Conservation (phyloP, 2,797 vertebrate genomes). For the Vultur gryphus region DNA sequence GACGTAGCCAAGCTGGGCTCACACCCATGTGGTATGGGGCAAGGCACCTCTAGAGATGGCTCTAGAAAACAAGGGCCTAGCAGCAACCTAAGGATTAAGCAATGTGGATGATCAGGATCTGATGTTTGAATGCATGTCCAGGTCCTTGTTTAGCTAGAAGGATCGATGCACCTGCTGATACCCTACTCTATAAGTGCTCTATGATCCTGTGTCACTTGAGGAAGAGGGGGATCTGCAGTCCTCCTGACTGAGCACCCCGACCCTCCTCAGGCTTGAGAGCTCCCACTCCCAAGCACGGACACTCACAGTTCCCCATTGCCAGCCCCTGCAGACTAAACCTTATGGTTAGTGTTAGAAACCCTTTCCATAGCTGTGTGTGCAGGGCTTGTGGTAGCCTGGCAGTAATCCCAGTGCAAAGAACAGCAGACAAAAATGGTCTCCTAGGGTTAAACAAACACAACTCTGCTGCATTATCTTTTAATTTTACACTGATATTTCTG, state of each 20-base stretch:
- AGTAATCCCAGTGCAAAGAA: neutral
- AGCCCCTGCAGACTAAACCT: neutral
- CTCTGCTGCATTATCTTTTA: neutral
- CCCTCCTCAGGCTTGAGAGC: rapidly evolving
- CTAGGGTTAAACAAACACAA: neutral
- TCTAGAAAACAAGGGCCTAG: neutral
- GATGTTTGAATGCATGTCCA: neutral
- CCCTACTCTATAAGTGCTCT: neutral
- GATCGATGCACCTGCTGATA: neutral
- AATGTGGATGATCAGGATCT: neutral
- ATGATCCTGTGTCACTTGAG: neutral
- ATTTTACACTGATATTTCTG: neutral
- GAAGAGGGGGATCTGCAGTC: neutral
- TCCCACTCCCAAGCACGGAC: neutral
- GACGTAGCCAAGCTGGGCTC: neutral
- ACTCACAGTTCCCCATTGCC: neutral
- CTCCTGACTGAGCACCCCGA: neutral
- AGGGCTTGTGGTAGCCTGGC: neutral
- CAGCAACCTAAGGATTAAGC: neutral
- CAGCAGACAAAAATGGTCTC: neutral
- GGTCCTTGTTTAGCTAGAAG: neutral
- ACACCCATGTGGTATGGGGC: too few relatives aligned
- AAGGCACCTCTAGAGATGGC: neutral
- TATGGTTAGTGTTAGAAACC: neutral
- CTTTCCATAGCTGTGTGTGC: neutral